A percentile compares a stretch with the other conserved stretches of the same genome.
Conservation (phyloP, 2,113 vertebrate genomes). For the Lepisosteus oculatus region DNA sequence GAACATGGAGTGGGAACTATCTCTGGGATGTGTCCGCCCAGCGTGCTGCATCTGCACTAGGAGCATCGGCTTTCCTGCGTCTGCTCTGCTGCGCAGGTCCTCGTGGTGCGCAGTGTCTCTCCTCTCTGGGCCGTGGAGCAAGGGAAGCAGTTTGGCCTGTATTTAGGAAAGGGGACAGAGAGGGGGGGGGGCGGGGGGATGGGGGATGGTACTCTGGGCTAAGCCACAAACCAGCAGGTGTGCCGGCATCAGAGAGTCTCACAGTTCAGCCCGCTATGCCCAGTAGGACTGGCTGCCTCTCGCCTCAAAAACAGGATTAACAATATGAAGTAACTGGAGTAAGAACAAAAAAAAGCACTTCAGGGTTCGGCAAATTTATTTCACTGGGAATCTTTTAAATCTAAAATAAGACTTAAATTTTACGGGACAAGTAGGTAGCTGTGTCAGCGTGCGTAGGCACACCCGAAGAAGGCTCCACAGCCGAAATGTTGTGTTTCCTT, state of each 20-base stretch:
- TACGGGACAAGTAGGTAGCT: no score
- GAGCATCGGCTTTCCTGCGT: no score
- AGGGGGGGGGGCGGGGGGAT: not conserved
- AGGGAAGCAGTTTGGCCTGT: slow-evolving; percentile 8
- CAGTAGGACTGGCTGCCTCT: not conserved
- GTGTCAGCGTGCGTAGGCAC: no score
- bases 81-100: no score
- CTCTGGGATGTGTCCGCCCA: no score
- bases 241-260: not conserved
- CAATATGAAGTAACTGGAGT: not conserved
- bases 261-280: not conserved
- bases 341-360: not conserved
- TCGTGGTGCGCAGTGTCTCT: no score
- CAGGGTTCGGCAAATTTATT: not conserved
- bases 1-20: no score
- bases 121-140: slow-evolving; percentile 24
- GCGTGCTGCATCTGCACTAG: no score
- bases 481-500: no score
- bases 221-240: not conserved
- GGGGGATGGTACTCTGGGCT: not conserved
- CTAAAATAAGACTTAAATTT: not conserved
- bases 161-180: no score
- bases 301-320: slow-evolving; percentile 1
- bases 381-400: not conserved
- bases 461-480: no score